Percentiles rank a stretch among this genome's conserved stretches.
Conservation (phyloP, 64 coral and sea anemone species). For the Acropora tenuis region DNA sequence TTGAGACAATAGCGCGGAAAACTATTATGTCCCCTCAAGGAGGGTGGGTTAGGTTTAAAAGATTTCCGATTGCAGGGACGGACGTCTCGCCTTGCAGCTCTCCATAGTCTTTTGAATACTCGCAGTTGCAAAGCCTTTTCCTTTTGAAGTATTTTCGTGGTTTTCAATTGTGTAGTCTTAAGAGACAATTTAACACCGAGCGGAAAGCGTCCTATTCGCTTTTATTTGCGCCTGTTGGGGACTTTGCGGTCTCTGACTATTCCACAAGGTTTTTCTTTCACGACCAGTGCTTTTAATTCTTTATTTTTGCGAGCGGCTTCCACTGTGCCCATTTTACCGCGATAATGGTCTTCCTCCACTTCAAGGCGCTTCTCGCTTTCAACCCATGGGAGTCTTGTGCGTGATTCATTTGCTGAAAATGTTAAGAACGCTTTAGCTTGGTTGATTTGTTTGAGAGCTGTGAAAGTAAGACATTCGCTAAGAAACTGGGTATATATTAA, state of each 20-base stretch:
- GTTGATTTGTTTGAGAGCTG: background rate
- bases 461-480: background rate
- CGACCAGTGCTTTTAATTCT: background rate
- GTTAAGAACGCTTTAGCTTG: background rate
- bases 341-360: background rate
- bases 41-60: no score
- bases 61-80: no score
- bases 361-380: background rate
- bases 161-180: no score
- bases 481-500: background rate
- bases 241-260: no score
- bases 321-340: no score
- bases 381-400: background rate
- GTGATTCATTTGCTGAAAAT: background rate
- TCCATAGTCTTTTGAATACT: no score
- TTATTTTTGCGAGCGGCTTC: background rate
- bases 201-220: accelerated
- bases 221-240: no score
- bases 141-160: no score
- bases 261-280: background rate
- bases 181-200: no score
- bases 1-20: background rate
- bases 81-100: no score
- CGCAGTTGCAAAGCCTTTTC: no score
- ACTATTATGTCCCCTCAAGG: background rate